phyloP scores from a whole-genome alignment of 2,113 vertebrate genomes.

The Motacilla alba region DNA sequence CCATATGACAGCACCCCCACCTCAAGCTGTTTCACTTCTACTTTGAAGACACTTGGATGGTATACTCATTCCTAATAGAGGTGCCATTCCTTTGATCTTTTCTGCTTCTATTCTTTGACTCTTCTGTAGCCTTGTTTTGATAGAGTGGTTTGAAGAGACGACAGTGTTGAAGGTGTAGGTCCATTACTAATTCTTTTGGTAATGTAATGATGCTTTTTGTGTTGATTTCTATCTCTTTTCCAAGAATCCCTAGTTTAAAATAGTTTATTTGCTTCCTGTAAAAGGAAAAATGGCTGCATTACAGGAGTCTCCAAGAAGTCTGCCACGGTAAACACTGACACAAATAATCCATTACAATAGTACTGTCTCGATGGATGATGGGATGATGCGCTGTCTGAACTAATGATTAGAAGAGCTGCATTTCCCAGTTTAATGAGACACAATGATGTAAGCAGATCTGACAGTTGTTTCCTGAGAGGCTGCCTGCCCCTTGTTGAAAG shows the following conservation, averaged over 20 bases:
- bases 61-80: neutral
- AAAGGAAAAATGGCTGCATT: neutral
- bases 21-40: neutral
- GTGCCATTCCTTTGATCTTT: neutral
- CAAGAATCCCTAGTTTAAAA: neutral
- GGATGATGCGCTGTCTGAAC: neutral
- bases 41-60: neutral
- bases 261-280: neutral
- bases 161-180: neutral
- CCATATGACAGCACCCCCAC: neutral
- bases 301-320: neutral
- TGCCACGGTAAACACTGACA: neutral
- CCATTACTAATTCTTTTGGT: neutral
- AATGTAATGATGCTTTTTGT: neutral
- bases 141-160: neutral
- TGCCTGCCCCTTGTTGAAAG: conserved; percentile 3
- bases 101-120: neutral
- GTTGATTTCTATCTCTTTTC: neutral
- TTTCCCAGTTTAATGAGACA: conserved; percentile 42
- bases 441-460: conserved; percentile 27
- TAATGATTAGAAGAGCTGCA: conserved; percentile 21
- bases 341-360: neutral
- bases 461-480: conserved; percentile 28
- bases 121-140: neutral
- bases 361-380: neutral